A percentile compares a stretch with the other conserved stretches of the same genome.
phyloP scores from a whole-genome alignment of 2,113 vertebrate species.

The Stegostoma tigrinum region DNA sequence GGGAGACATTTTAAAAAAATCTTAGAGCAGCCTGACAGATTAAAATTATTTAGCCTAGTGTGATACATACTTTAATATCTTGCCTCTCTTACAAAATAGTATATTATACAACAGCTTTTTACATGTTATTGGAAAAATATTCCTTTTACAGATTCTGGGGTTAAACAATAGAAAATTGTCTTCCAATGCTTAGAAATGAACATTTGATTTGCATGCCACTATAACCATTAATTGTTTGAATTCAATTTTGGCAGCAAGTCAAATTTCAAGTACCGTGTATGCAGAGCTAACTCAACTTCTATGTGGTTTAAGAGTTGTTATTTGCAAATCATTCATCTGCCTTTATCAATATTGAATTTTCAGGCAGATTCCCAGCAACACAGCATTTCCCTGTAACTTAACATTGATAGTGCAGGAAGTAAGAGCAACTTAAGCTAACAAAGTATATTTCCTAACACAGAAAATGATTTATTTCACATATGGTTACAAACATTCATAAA shows the following conservation, averaged over 20 bases:
- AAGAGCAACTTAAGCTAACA: conserved; percentile 14
- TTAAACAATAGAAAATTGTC: background rate
- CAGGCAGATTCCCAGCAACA: conserved; percentile 28
- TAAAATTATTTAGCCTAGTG: background rate
- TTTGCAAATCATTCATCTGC: conserved; percentile 19
- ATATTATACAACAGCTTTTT: background rate
- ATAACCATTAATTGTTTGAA: background rate
- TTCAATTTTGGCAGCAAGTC: conserved; percentile 24
- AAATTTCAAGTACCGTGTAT: background rate
- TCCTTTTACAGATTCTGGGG: background rate
- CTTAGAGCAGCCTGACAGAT: background rate
- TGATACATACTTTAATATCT: background rate
- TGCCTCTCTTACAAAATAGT: background rate
- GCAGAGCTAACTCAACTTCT: background rate
- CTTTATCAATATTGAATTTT: conserved; percentile 15
- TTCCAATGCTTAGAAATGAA: background rate
- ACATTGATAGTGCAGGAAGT: background rate
- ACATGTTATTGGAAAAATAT: background rate
- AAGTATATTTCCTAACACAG: background rate
- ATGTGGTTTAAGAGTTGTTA: background rate
- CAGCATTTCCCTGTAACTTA: background rate
- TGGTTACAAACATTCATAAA: background rate
- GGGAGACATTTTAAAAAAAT: background rate
- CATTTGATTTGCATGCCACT: background rate
- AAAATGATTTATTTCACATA: conserved; percentile 13